A percentile compares a stretch with the other conserved stretches of the same genome.
Conservation (phyloP, 1,140 invertebrate genomes). For the Drosophila santomea region DNA sequence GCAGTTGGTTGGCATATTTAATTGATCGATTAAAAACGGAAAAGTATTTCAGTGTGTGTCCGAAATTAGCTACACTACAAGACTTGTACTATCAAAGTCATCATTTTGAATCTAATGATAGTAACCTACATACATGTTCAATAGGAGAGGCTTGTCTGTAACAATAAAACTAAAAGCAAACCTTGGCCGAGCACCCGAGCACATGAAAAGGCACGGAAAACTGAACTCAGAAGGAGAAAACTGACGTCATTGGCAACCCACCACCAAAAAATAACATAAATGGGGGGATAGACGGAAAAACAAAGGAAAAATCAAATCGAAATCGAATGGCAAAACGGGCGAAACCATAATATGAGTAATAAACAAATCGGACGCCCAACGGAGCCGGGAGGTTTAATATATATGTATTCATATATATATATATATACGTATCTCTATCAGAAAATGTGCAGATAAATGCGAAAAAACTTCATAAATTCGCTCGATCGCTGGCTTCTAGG, state of each 20-base stretch:
- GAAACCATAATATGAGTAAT: slow-evolving; percentile 38
- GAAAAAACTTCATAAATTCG: slow-evolving; percentile 38
- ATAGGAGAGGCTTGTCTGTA: background rate
- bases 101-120: background rate
- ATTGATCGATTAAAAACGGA: background rate
- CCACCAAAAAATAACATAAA: slow-evolving; percentile 22
- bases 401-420: background rate
- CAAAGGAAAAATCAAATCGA: slow-evolving; percentile 25
- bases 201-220: slow-evolving; percentile 28
- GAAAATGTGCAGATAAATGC: slow-evolving; percentile 3
- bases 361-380: slow-evolving; percentile 38
- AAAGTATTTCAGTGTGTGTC: too few species aligned
- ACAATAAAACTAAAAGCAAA: slow-evolving; percentile 10
- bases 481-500: slow-evolving; percentile 8
- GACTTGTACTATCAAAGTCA: too few species aligned
- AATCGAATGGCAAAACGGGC: slow-evolving; percentile 15
- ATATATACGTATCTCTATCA: background rate
- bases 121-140: background rate
- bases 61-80: too few species aligned
- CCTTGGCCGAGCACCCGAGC: slow-evolving; percentile 27
- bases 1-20: too few species aligned
- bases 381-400: slow-evolving; percentile 14
- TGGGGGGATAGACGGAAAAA: slow-evolving; percentile 3
- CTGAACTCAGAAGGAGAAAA: slow-evolving; percentile 14
- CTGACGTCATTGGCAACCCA: slow-evolving; percentile 36